Evolutionary conservation across 2,888 invertebrate genomes (phyloP), one percentile per base, ranked within the genome.

Genomic region (Plagiodera versicolora): DNA sequence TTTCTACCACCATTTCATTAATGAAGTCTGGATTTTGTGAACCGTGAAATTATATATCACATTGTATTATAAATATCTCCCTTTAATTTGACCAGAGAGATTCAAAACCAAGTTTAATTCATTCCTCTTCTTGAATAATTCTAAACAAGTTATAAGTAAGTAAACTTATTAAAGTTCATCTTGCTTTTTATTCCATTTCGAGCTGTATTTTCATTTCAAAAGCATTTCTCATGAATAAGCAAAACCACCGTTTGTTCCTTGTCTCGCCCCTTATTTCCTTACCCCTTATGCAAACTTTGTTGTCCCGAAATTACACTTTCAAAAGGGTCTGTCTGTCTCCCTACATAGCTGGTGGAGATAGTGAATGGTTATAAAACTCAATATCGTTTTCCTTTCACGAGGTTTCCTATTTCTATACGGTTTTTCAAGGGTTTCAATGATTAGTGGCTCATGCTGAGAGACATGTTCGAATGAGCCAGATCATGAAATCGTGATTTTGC

Each of bases 151-250:
- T 75, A 76, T 76, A 76, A 76, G 75, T 76, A 75, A 76, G 75
- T 74, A 75, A 77, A 77, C 75, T 75, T 75, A 76, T 77, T 76
- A 75, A 77, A 76, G 74, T 77, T 74, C 70, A 70, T 73, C 71
- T 74, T 76, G 75, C 75, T 77, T 77, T 75, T 76, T 76, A 74
- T 77, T 76, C 72, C 74, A 73, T 77, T 77, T 75, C 72, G 73
- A 74, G 74, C 74, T 73, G 75, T 74, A 76, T 77, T 77, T 77
- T 76, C 76, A 76, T 76, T 77, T 76, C 75, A 76, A 76, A 78
- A 77, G 76, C 76, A 76, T 76, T 77, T 74, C 76, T 77, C 77
- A 77, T 77, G 77, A 78, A 78, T 78, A 78, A 77, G 76, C 77
- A 75, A 76, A 78, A 75, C 74, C 73, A 68, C 74, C 70, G 67